Conservation (phyloP, 2,888 invertebrate species). For the Dione juno region DNA sequence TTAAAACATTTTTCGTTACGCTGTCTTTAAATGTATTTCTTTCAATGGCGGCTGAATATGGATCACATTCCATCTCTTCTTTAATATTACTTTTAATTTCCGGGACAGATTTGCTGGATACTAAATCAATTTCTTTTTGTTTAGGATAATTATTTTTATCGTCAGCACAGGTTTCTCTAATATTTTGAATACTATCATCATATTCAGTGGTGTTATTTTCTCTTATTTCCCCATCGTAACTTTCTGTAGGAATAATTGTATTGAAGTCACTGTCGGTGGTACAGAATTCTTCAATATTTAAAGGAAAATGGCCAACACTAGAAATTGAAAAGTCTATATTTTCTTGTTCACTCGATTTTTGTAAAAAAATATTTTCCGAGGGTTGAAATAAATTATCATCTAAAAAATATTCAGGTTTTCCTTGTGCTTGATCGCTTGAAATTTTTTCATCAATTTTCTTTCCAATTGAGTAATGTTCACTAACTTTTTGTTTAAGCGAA, state of each 20-base stretch:
- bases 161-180: not conserved
- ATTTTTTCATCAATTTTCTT: conserved; percentile 67
- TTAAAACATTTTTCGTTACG: not conserved
- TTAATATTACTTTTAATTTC: not conserved
- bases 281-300: not conserved
- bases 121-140: not conserved
- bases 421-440: conserved; percentile 17
- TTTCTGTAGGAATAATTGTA: not conserved
- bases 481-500: conserved; percentile 69
- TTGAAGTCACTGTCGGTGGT: not conserved
- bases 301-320: not conserved
- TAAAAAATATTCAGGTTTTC: not conserved
- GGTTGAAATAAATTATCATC: not conserved
- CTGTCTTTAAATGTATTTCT: not conserved
- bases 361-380: not conserved
- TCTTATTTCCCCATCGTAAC: not conserved
- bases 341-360: not conserved
- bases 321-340: not conserved
- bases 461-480: conserved; percentile 63
- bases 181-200: not conserved
- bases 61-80: not conserved
- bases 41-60: not conserved
- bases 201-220: not conserved
- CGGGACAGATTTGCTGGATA: not conserved
- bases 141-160: not conserved